A percentile compares a stretch with the other conserved stretches of the same genome.
phyloP scores from a whole-genome alignment of 2,888 invertebrate species.

The Trimorus sp. region DNA sequence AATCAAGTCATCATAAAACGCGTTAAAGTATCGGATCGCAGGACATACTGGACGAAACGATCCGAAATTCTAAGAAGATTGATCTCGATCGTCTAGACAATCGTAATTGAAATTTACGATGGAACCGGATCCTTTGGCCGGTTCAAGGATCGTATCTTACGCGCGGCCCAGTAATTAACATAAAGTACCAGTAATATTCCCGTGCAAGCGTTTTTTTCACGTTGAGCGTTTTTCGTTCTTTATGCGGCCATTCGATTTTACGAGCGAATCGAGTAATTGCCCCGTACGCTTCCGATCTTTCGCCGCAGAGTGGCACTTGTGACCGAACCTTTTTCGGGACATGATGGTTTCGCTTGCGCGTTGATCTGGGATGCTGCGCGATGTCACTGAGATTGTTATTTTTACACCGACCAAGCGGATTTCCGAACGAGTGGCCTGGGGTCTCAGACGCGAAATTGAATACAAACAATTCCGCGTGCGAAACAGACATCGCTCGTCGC shows the following conservation, averaged over 20 bases:
- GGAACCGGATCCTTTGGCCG: conserved; percentile 73
- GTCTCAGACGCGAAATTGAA: conserved; percentile 17
- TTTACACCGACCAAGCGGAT: too few relatives aligned
- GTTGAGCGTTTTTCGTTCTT: too few relatives aligned
- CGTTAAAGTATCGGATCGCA: conserved; percentile 35
- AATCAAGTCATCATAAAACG: conserved; percentile 34
- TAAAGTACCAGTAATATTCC: conserved; percentile 80
- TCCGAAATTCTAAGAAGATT: conserved; percentile 70
- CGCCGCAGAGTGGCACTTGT: too few relatives aligned
- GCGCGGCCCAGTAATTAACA: conserved; percentile 79
- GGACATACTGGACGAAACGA: conserved; percentile 35
- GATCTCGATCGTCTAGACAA: conserved; percentile 77
- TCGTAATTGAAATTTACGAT: conserved; percentile 78
- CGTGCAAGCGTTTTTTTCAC: neutral
- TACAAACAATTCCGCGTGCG: conserved; percentile 33
- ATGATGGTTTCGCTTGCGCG: too few relatives aligned
- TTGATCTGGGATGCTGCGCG: too few relatives aligned
- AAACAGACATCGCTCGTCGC: conserved; percentile 37
- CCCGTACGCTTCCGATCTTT: too few relatives aligned
- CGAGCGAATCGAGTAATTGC: too few relatives aligned
- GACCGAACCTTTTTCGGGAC: too few relatives aligned
- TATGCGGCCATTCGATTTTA: too few relatives aligned
- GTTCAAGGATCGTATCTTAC: conserved; percentile 77
- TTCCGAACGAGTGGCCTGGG: too few relatives aligned
- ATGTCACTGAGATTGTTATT: too few relatives aligned